Evolutionary conservation across 2,113 vertebrate genomes (phyloP).

Genomic region (Todiramphus saurophagus): DNA sequence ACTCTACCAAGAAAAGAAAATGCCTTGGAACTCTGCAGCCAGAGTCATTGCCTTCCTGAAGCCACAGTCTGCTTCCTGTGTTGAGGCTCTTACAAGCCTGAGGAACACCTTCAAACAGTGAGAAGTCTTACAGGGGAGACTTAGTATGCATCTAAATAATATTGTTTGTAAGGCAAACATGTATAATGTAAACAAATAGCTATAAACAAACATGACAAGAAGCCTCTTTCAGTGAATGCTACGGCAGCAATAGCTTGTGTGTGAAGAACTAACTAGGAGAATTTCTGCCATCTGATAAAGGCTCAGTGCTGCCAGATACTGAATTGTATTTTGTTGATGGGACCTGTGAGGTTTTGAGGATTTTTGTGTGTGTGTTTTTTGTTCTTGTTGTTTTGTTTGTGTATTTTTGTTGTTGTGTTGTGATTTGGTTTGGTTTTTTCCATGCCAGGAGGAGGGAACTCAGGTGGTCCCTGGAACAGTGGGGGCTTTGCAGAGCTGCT

Average conservation of each 20-base stretch:
- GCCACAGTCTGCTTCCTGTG: background rate
- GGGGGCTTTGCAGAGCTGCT: background rate
- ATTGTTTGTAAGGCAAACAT: background rate
- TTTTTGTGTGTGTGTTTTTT: too few species aligned
- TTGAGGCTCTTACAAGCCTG: background rate
- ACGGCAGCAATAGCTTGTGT: background rate
- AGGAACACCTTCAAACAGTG: background rate
- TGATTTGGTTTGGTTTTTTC: background rate
- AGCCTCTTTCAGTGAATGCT: background rate
- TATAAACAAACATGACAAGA: background rate
- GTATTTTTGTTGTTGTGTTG: too few species aligned
- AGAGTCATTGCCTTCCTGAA: fast-evolving
- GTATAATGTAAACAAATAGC: background rate
- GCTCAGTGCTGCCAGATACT: background rate
- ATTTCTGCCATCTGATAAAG: background rate
- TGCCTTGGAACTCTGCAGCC: background rate
- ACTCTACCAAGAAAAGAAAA: background rate
- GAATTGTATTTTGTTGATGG: background rate
- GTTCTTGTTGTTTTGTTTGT: too few species aligned
- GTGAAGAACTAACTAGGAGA: background rate
- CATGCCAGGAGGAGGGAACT: background rate
- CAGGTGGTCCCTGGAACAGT: background rate
- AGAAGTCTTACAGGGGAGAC: background rate
- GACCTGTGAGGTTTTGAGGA: background rate
- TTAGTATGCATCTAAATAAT: background rate